These are phyloP conservation scores for Drosophila paracracens DNA, from an alignment of 2,888 invertebrate genomes.

Conservation along the genomic window DNA sequence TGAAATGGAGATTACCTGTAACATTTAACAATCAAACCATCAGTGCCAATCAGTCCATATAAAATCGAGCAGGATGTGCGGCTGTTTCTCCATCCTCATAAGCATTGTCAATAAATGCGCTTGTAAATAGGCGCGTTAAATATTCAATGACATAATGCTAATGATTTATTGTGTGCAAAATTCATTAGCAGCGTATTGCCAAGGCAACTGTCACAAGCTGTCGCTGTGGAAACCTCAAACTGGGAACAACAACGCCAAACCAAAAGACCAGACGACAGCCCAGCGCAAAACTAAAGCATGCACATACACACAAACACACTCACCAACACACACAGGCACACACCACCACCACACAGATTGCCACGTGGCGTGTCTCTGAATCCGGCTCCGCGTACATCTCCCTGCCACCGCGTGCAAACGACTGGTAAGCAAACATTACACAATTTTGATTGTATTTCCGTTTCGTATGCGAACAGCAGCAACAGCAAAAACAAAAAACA, in stretches of 20 bases:
- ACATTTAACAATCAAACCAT: conserved; percentile 17
- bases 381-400: not conserved
- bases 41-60: not conserved
- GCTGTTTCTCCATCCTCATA: conserved; percentile 35
- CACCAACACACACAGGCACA: not conserved
- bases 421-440: conserved; percentile 74
- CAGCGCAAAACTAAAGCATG: conserved; percentile 51
- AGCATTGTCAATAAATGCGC: conserved; percentile 66
- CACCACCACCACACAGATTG: conserved; percentile 6
- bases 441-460: conserved; percentile 81
- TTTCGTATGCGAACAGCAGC: conserved; percentile 69
- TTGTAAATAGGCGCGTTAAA: conserved; percentile 59
- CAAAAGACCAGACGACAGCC: conserved; percentile 24
- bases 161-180: conserved; percentile 73
- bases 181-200: conserved; percentile 66
- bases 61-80: not conserved
- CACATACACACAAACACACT: conserved; percentile 4
- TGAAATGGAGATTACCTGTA: conserved; percentile 53
- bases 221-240: conserved; percentile 39
- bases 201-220: conserved; percentile 61
- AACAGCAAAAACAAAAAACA: conserved; percentile 31
- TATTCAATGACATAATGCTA: conserved; percentile 74
- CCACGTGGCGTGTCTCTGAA: conserved; percentile 19
- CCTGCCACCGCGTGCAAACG: not conserved
- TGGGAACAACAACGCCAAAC: conserved; percentile 20